These are phyloP conservation scores for Notothenia rossii DNA, from an alignment of 2,113 vertebrate genomes.

Conservation along the genomic window DNA sequence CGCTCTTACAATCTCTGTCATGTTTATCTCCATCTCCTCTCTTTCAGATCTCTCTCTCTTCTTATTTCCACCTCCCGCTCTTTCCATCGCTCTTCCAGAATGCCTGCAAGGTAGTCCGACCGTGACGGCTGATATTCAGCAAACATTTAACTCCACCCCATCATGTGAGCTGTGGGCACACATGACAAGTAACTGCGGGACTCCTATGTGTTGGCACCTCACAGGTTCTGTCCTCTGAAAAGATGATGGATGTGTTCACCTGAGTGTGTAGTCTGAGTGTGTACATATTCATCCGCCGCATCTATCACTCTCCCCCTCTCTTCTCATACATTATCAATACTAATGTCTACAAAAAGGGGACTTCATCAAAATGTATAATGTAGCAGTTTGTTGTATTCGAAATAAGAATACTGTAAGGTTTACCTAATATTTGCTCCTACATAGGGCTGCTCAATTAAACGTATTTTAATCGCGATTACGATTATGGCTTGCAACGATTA, in stretches of 20 bases:
- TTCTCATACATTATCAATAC: conserved; percentile 24
- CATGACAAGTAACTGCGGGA: conserved; percentile 3
- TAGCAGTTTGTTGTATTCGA: neutral
- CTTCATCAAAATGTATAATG: neutral
- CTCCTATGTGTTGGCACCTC: conserved; percentile 7
- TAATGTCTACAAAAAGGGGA: neutral
- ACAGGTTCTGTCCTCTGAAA: conserved; percentile 27
- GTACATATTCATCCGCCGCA: conserved; percentile 19
- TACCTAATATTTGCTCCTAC: neutral
- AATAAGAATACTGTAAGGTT: too few species aligned
- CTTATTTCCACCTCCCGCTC: conserved; percentile 22
- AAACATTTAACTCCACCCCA: neutral
- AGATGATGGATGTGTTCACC: neutral
- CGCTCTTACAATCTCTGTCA: conserved; percentile 54
- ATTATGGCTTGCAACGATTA: too few species aligned
- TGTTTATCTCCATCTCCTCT: conserved; percentile 66
- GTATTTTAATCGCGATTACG: too few species aligned
- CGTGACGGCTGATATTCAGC: conserved; percentile 27
- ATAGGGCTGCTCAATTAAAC: too few species aligned
- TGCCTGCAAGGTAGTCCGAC: conserved; percentile 22
- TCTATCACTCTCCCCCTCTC: conserved; percentile 12
- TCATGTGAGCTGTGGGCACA: neutral
- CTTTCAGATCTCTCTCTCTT: conserved; percentile 50
- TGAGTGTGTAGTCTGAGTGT: neutral
- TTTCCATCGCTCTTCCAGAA: conserved; percentile 28